Evolutionary conservation across 2,797 vertebrate genomes (phyloP).

Genomic region (Eurystomus glaucurus): DNA sequence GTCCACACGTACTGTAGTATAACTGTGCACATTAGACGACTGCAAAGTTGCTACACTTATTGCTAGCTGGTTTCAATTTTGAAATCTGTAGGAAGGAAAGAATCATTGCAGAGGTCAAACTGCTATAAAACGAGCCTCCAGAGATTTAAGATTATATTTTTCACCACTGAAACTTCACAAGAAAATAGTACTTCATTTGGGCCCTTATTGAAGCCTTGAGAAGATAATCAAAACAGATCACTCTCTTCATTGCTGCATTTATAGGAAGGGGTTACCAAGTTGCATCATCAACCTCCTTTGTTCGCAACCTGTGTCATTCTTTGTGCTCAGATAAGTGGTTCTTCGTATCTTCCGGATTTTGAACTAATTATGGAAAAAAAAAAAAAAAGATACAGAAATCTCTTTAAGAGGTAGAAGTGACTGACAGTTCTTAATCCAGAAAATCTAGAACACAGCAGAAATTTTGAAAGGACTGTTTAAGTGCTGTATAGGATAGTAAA

Average conservation of each 20-base stretch:
- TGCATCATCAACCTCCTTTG: background rate
- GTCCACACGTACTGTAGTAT: fast-evolving
- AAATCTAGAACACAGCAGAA: background rate
- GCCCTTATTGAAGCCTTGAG: background rate
- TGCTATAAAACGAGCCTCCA: background rate
- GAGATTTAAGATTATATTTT: background rate
- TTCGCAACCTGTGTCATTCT: constrained; percentile 56
- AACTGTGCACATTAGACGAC: background rate
- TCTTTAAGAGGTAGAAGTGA: background rate
- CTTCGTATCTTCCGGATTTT: constrained; percentile 55
- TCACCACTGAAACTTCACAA: constrained; percentile 28
- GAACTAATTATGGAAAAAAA: constrained; percentile 52
- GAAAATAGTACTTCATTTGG: background rate
- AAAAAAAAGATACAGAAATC: background rate
- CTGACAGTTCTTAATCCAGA: background rate
- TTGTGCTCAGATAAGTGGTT: constrained; percentile 46
- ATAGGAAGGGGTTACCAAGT: background rate
- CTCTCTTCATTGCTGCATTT: background rate
- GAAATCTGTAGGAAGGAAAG: background rate
- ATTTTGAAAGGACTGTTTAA: background rate
- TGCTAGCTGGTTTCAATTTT: background rate
- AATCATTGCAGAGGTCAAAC: background rate
- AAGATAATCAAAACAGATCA: background rate
- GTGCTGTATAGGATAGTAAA: background rate
- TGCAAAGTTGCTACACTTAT: background rate